Conservation (phyloP, 2,113 vertebrate species). For the Nothobranchius kuhntae region DNA sequence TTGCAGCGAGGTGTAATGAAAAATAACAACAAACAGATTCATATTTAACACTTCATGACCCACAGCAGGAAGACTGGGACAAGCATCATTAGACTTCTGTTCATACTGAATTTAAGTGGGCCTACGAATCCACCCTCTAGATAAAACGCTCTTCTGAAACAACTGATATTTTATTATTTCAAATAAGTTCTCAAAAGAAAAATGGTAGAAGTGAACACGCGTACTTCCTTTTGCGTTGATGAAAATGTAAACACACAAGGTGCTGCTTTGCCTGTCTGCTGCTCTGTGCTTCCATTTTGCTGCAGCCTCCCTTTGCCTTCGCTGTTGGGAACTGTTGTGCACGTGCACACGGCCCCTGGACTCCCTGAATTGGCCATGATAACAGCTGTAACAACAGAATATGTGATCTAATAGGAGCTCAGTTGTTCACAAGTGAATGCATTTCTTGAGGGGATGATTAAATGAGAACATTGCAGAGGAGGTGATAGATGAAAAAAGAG, state of each 20-base stretch:
- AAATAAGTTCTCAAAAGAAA: conserved; percentile 12
- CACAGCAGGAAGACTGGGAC: conserved; percentile 27
- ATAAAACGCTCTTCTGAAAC: conserved; percentile 49
- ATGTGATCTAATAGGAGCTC: conserved; percentile 68
- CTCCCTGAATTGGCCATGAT: conserved; percentile 64
- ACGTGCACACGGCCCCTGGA: conserved; percentile 31
- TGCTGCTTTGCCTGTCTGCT: conserved; percentile 11
- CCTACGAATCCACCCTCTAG: conserved; percentile 53
- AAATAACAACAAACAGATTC: conserved; percentile 51
- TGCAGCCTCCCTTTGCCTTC: conserved; percentile 21
- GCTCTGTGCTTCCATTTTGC: background rate
- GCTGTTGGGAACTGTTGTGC: conserved; percentile 37
- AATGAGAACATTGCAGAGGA: conserved; percentile 82
- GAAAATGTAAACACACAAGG: conserved; percentile 30
- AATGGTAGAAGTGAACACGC: background rate
- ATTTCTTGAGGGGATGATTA: conserved; percentile 82
- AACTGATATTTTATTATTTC: conserved; percentile 71
- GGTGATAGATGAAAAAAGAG: conserved; percentile 77
- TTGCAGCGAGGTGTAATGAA: conserved; percentile 69
- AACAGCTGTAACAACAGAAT: conserved; percentile 68
- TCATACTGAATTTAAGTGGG: conserved; percentile 57
- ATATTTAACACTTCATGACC: conserved; percentile 67
- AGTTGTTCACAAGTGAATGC: conserved; percentile 75
- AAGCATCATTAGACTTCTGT: conserved; percentile 68
- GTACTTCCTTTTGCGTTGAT: conserved; percentile 6